Evolutionary conservation across 2,888 invertebrate species (phyloP).

Genomic region (Dioctria rufipes): DNA sequence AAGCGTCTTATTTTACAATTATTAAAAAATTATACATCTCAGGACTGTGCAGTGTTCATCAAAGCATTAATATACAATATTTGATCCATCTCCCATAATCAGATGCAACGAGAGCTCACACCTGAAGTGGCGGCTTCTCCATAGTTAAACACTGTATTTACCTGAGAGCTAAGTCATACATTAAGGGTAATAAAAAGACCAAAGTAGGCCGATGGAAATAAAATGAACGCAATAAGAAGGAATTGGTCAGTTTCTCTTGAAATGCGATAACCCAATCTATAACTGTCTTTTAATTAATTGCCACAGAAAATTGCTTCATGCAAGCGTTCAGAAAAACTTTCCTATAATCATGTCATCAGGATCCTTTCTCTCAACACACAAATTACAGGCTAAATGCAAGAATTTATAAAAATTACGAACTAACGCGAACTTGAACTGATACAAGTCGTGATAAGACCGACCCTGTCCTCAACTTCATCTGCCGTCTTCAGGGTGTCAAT

Average conservation of each 20-base stretch:
- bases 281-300: slow-evolving; percentile 44
- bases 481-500: slow-evolving; percentile 4
- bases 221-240: slow-evolving; percentile 12
- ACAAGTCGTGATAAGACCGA: slow-evolving; percentile 6
- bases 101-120: slow-evolving; percentile 26
- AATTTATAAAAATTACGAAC: neutral
- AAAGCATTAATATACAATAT: slow-evolving; percentile 8
- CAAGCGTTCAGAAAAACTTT: slow-evolving; percentile 33
- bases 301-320: slow-evolving; percentile 39
- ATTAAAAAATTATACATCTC: slow-evolving; percentile 19
- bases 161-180: slow-evolving; percentile 12
- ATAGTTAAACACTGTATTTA: slow-evolving; percentile 13
- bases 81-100: neutral
- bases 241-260: neutral
- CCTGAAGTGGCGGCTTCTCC: slow-evolving; percentile 35
- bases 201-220: slow-evolving; percentile 23
- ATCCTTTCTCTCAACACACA: slow-evolving; percentile 4
- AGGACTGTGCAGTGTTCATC: neutral
- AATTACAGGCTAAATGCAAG: slow-evolving; percentile 21
- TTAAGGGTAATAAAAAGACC: slow-evolving; percentile 32
- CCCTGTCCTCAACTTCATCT: slow-evolving; percentile 10
- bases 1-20: neutral
- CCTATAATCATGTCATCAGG: slow-evolving; percentile 35
- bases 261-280: slow-evolving; percentile 34
- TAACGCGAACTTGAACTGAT: slow-evolving; percentile 21